Conservation (phyloP, 37 sponge, comb jelly and placozoan species). For the Theonella swinhoei region DNA sequence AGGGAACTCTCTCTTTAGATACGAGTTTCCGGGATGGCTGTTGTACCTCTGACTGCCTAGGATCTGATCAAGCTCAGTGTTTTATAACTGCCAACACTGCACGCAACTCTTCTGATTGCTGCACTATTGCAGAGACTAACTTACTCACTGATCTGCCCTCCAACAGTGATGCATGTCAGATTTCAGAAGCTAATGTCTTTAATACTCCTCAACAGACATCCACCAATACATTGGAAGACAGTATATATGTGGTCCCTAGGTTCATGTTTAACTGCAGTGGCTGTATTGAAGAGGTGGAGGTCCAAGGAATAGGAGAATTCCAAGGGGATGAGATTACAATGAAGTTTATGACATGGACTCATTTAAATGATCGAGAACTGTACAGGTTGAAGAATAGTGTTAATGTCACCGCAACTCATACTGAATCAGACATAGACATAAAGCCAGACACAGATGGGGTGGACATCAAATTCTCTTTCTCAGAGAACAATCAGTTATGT, state of each 20-base stretch:
- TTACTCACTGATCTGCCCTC: too few relatives aligned
- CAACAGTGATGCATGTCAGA: too few relatives aligned
- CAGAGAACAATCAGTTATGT: background rate
- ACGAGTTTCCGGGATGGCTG: background rate
- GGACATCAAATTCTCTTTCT: background rate
- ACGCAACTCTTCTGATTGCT: too few relatives aligned
- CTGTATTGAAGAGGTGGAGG: background rate
- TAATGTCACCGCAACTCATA: background rate
- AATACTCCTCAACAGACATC: background rate
- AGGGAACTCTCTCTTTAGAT: background rate
- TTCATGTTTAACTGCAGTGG: background rate
- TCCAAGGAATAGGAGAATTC: too few relatives aligned
- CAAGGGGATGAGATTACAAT: too few relatives aligned
- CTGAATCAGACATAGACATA: background rate
- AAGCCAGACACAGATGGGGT: background rate
- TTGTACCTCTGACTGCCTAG: background rate
- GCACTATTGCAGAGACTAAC: too few relatives aligned
- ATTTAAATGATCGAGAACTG: background rate
- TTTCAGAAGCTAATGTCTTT: background rate
- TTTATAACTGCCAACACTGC: too few relatives aligned
- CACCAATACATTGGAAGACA: background rate
- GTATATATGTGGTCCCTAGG: background rate
- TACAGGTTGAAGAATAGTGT: background rate
- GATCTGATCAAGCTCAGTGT: too few relatives aligned
- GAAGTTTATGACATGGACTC: background rate